These are phyloP conservation scores for Hydrozoanthus gracilis DNA, from an alignment of 92 coral and sea anemone genomes.

Conservation along the genomic window DNA sequence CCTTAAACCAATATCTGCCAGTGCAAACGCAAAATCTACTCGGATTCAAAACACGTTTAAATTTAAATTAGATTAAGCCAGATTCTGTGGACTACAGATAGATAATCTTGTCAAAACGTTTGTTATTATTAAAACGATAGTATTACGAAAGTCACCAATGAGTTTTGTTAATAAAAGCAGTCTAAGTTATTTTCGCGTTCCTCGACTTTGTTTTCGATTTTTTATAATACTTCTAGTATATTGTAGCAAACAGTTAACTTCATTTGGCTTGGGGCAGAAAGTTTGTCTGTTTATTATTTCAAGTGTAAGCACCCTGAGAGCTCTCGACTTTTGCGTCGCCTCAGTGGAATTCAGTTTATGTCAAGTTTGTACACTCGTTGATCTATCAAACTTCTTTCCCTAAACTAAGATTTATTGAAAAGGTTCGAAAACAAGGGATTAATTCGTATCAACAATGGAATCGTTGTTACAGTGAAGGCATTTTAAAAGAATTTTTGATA, in stretches of 20 bases:
- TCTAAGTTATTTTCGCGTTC: background rate
- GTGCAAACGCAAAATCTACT: background rate
- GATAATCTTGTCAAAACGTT: conserved; percentile 25
- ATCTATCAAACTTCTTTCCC: background rate
- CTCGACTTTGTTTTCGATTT: background rate
- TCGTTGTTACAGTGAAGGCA: too few species aligned
- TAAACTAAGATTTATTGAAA: background rate
- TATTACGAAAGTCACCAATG: background rate
- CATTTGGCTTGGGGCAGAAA: background rate
- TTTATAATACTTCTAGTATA: too few species aligned
- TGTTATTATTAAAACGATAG: background rate
- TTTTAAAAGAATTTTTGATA: too few species aligned
- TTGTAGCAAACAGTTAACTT: too few species aligned
- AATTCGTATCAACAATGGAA: too few species aligned
- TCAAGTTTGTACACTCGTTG: conserved; percentile 2
- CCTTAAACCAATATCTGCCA: background rate
- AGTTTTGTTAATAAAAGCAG: conserved; percentile 22
- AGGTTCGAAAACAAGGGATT: background rate
- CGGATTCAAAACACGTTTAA: conserved; percentile 7
- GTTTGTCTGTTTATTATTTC: background rate
- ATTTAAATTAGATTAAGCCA: conserved; percentile 45
- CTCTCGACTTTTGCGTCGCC: background rate
- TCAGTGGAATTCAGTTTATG: conserved; percentile 17
- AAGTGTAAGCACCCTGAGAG: background rate
- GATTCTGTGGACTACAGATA: conserved; percentile 5